Conservation (phyloP, 2,888 invertebrate genomes). For the Zele albiditarsus region DNA sequence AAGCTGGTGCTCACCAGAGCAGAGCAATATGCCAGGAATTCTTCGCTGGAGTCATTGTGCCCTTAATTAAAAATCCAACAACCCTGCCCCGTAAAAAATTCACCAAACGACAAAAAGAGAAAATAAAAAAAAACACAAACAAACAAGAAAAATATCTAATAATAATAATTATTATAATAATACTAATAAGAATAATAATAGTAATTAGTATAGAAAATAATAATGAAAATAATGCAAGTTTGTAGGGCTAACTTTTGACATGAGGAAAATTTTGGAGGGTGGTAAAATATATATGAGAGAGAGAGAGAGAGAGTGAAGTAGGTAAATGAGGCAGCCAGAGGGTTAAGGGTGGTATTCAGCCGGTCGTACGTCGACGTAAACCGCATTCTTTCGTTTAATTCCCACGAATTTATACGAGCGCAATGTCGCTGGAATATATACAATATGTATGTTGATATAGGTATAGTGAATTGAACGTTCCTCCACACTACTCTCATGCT, state of each 20-base stretch:
- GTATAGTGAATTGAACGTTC: background rate
- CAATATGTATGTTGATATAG: slow-evolving; percentile 42
- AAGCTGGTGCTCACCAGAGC: slow-evolving; percentile 48
- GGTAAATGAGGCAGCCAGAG: slow-evolving; percentile 35
- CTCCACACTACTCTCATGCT: slow-evolving; percentile 2
- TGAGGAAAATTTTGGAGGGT: slow-evolving; percentile 28
- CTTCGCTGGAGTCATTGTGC: slow-evolving; percentile 69
- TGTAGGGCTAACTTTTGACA: slow-evolving; percentile 33
- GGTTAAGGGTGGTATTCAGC: slow-evolving; percentile 63
- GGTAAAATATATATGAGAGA: background rate
- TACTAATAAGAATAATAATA: too few species aligned
- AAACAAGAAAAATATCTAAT: slow-evolving; percentile 26
- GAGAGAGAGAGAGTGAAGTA: slow-evolving; percentile 23
- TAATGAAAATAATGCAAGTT: background rate
- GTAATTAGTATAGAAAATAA: background rate
- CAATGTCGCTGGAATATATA: slow-evolving; percentile 59
- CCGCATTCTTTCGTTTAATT: slow-evolving; percentile 73
- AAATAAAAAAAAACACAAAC: slow-evolving; percentile 1
- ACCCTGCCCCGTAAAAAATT: slow-evolving; percentile 47
- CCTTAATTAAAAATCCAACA: slow-evolving; percentile 73
- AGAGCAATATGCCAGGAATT: slow-evolving; percentile 65
- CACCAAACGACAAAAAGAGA: background rate
- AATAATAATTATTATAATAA: background rate
- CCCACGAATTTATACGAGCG: slow-evolving; percentile 72
- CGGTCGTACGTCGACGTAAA: slow-evolving; percentile 69